A percentile compares a stretch with the other conserved stretches of the same genome.
phyloP scores from a whole-genome alignment of 2,113 vertebrate genomes.

The Gopherus evgoodei region DNA sequence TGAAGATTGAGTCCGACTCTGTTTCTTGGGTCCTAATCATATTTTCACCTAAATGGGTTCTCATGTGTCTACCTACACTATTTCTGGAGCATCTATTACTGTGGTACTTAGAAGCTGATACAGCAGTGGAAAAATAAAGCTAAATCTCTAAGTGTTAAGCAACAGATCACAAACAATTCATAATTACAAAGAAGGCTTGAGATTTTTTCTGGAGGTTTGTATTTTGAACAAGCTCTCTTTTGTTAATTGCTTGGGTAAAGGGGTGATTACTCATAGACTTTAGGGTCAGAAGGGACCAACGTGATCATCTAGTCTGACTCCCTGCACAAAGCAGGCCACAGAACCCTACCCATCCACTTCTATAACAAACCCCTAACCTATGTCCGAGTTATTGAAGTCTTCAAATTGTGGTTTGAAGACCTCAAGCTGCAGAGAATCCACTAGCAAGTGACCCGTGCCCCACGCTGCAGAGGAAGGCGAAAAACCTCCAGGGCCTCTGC shows the following conservation, averaged over 20 bases:
- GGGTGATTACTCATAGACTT: not conserved
- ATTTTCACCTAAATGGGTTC: slow-evolving; percentile 34
- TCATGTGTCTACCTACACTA: not conserved
- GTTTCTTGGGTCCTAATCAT: not conserved
- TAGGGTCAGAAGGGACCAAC: too few relatives aligned
- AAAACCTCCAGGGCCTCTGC: too few relatives aligned
- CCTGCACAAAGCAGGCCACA: too few relatives aligned
- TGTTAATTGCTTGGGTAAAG: not conserved
- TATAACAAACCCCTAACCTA: too few relatives aligned
- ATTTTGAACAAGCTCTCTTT: not conserved
- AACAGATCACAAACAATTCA: not conserved
- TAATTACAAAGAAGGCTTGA: not conserved
- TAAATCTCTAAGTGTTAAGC: not conserved
- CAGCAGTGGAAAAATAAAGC: slow-evolving; percentile 17
- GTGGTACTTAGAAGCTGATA: not conserved
- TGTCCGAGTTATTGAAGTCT: too few relatives aligned
- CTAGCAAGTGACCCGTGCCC: too few relatives aligned
- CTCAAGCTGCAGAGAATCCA: too few relatives aligned
- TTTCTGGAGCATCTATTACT: not conserved
- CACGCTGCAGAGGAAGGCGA: too few relatives aligned
- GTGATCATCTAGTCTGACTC: too few relatives aligned
- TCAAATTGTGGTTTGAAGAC: too few relatives aligned
- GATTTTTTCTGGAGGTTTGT: not conserved
- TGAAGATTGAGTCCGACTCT: not conserved
- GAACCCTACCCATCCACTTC: too few relatives aligned